phyloP scores from a whole-genome alignment of 2,888 invertebrate species.

The Platycnemis pennipes region DNA sequence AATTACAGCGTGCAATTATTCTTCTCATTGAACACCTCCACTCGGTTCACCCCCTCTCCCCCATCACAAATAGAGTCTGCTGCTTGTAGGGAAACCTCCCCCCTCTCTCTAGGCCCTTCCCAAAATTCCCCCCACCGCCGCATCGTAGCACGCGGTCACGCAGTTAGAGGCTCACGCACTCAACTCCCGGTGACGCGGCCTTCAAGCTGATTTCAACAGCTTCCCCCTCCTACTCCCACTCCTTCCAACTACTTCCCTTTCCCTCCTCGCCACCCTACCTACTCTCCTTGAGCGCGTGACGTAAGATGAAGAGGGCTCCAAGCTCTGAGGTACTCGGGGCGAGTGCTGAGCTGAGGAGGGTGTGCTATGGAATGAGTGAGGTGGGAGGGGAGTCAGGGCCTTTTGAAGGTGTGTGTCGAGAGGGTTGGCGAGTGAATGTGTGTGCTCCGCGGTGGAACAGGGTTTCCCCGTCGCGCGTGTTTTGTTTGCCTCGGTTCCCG shows the following conservation, averaged over 20 bases:
- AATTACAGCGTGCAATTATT: no score
- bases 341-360: neutral
- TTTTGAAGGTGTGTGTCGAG: constrained; percentile 27
- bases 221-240: neutral
- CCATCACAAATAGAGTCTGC: no score
- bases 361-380: neutral
- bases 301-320: constrained; percentile 60
- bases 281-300: constrained; percentile 56
- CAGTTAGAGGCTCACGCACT: constrained; percentile 39
- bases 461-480: neutral
- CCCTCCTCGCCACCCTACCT: neutral
- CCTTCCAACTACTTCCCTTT: neutral
- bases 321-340: neutral
- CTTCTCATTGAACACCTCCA: no score
- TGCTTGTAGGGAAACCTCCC: no score
- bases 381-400: neutral
- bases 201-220: constrained; percentile 58
- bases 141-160: constrained; percentile 8
- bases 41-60: no score
- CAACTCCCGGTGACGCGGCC: constrained; percentile 48
- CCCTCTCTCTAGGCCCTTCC: neutral
- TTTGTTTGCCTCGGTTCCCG: neutral
- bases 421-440: neutral
- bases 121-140: neutral
- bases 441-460: neutral